Conservation (phyloP, 2,113 vertebrate genomes). For the Muntiacus reevesi region DNA sequence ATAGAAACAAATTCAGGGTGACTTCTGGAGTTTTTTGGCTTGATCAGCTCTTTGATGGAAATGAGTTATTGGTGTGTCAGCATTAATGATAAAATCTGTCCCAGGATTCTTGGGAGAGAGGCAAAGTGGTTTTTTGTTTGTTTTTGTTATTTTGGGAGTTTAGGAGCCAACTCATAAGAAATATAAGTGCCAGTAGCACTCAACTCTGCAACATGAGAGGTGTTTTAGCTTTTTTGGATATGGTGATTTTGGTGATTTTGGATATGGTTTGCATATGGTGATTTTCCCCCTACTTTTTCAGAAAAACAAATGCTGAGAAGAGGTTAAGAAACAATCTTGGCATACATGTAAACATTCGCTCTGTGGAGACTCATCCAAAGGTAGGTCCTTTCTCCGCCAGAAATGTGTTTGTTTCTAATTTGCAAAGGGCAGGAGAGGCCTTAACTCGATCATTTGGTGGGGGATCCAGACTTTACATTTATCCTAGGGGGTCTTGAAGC, state of each 20-base stretch:
- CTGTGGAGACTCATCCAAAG: background rate
- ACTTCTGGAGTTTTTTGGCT: background rate
- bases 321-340: constrained; percentile 40
- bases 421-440: background rate
- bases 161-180: background rate
- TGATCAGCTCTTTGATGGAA: background rate
- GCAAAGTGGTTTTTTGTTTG: background rate
- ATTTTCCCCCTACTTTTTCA: constrained; percentile 32
- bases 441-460: background rate
- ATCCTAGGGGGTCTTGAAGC: background rate
- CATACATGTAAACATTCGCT: constrained; percentile 29
- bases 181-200: background rate
- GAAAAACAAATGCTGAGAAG: constrained; percentile 55
- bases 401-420: constrained; percentile 2
- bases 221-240: constrained; percentile 36
- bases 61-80: background rate
- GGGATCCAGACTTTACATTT: background rate
- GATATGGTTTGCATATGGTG: constrained; percentile 22
- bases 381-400: constrained; percentile 16
- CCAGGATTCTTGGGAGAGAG: background rate
- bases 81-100: background rate
- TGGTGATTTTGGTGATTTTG: constrained; percentile 25
- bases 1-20: background rate
- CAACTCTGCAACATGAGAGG: background rate
- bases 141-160: background rate